Percentiles rank a stretch among this genome's conserved stretches.
Conservation (phyloP, 2,797 vertebrate species). For the Onychomys torridus region DNA sequence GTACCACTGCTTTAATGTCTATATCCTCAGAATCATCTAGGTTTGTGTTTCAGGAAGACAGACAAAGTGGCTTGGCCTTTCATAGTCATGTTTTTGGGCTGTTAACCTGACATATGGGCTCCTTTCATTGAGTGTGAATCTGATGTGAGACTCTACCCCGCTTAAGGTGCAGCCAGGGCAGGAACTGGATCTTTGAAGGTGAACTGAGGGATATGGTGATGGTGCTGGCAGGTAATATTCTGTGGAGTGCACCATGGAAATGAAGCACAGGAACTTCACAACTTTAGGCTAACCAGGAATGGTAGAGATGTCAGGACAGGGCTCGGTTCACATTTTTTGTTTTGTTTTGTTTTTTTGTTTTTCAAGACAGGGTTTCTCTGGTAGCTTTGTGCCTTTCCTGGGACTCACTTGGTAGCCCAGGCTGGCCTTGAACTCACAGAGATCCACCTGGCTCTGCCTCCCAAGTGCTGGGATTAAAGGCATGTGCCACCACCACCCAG, state of each 20-base stretch:
- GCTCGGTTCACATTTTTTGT: background rate
- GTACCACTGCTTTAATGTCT: background rate
- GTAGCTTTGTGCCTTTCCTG: too few relatives aligned
- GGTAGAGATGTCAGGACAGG: background rate
- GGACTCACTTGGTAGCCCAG: too few relatives aligned
- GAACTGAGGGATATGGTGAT: background rate
- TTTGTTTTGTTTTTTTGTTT: too few relatives aligned
- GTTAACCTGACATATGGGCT: background rate
- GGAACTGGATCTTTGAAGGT: background rate
- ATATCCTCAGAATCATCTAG: background rate
- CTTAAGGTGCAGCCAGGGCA: background rate
- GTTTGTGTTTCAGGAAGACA: background rate
- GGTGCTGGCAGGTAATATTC: background rate
- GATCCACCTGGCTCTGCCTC: too few relatives aligned
- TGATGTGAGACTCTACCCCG: background rate
- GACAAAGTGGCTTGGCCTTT: background rate
- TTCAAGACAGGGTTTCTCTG: too few relatives aligned
- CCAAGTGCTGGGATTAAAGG: too few relatives aligned
- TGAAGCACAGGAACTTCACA: background rate
- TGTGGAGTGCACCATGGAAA: background rate
- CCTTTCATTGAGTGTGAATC: background rate
- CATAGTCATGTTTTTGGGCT: background rate
- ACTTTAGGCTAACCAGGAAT: background rate
- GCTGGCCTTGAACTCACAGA: too few relatives aligned
- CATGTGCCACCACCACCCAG: too few relatives aligned